Evolutionary conservation across 2,888 invertebrate species (phyloP).

Genomic region (Oeneis ivallda): DNA sequence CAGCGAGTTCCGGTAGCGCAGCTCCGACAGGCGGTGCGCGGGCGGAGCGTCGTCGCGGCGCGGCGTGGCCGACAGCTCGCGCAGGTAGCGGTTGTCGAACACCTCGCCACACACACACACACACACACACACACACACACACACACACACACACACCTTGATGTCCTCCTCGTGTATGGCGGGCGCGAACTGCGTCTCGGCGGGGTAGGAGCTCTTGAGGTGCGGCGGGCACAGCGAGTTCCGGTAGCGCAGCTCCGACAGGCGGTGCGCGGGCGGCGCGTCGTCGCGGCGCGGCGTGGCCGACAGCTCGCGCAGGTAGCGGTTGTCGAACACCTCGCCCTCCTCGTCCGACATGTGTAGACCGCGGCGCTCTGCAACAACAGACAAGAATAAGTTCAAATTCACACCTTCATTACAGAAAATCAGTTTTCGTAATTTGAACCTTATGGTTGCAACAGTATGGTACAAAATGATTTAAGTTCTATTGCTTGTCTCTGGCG

Average conservation of each 20-base stretch:
- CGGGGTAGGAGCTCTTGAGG: constrained; percentile 91
- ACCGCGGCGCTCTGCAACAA: constrained; percentile 62
- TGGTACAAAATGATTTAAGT: too few relatives aligned
- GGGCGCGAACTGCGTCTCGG: constrained; percentile 87
- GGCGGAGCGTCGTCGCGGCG: constrained; percentile 43
- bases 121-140: too few relatives aligned
- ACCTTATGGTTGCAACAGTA: too few relatives aligned
- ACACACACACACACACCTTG: constrained; percentile 79
- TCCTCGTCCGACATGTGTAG: constrained; percentile 92
- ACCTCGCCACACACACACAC: too few relatives aligned
- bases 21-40: constrained; percentile 81
- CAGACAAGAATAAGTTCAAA: too few relatives aligned
- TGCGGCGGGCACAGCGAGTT: constrained; percentile 93
- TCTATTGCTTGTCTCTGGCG: too few relatives aligned
- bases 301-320: constrained; percentile 86
- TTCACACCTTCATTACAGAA: too few relatives aligned
- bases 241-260: constrained; percentile 88
- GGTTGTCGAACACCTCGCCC: constrained; percentile 91
- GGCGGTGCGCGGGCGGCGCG: constrained; percentile 50
- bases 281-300: constrained; percentile 57
- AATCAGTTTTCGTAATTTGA: too few relatives aligned
- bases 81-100: constrained; percentile 90
- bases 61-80: constrained; percentile 83
- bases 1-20: constrained; percentile 90
- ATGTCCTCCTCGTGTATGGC: constrained; percentile 74